A percentile compares a stretch with the other conserved stretches of the same genome.
phyloP scores from a whole-genome alignment of 2,888 invertebrate genomes.

The Phymatocera aterrima region DNA sequence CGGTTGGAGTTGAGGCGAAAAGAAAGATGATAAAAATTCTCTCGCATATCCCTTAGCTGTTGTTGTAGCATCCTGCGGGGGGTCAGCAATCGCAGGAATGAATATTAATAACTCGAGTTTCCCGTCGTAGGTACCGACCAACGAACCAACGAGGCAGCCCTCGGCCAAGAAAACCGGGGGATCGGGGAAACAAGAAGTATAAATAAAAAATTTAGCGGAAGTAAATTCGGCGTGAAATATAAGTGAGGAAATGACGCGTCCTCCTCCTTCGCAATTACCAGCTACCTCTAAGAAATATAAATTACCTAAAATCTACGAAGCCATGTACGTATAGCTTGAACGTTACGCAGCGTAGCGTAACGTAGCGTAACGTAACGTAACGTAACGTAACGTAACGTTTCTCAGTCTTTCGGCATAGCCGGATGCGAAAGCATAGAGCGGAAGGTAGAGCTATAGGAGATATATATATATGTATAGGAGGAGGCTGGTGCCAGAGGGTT shows the following conservation, averaged over 20 bases:
- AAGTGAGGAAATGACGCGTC: conserved; percentile 53
- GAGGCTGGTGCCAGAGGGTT: neutral
- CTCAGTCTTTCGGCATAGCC: neutral
- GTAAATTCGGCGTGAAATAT: conserved; percentile 54
- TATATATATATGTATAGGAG: neutral
- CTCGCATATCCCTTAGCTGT: too few species aligned
- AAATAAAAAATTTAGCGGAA: too few species aligned
- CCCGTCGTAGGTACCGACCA: too few species aligned
- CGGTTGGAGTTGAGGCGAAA: too few species aligned
- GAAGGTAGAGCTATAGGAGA: neutral
- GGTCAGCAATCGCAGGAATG: conserved; percentile 47
- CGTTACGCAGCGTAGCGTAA: too few species aligned
- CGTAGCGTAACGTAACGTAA: too few species aligned
- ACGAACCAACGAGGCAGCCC: too few species aligned
- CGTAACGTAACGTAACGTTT: too few species aligned
- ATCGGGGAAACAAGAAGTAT: too few species aligned
- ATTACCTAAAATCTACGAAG: neutral
- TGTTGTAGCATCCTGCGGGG: neutral
- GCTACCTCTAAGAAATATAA: conserved; percentile 16
- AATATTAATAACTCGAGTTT: conserved; percentile 54
- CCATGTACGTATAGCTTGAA: too few species aligned
- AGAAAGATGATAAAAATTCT: neutral
- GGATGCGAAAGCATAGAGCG: too few species aligned
- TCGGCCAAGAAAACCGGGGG: too few species aligned
- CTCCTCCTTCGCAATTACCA: conserved; percentile 49